Conservation (phyloP, 2,888 invertebrate species). For the Aethes cnicana region DNA sequence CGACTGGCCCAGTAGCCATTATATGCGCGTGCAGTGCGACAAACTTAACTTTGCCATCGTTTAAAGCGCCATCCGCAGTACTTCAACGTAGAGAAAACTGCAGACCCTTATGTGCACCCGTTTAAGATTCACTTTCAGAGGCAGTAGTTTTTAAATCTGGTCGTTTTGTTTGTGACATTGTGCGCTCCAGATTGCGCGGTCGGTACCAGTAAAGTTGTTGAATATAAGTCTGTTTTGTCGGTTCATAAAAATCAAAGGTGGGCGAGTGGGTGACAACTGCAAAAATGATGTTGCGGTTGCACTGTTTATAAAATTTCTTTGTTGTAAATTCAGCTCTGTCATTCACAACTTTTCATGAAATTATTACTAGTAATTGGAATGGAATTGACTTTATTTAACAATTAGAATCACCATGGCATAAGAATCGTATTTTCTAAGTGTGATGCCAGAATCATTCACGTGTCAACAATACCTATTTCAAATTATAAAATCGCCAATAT, state of each 20-base stretch:
- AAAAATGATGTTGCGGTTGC: conserved; percentile 12
- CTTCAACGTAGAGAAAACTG: not conserved
- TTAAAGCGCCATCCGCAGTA: not conserved
- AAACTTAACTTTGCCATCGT: conserved; percentile 19
- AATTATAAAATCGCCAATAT: too few species aligned
- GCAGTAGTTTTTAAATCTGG: not conserved
- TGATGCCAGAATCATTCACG: too few species aligned
- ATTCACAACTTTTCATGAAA: too few species aligned
- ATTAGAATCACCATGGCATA: too few species aligned
- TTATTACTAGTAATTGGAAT: too few species aligned
- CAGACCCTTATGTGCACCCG: not conserved
- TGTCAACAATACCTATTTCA: too few species aligned
- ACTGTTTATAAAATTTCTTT: not conserved
- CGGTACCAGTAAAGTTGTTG: conserved; percentile 13
- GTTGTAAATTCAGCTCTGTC: too few species aligned
- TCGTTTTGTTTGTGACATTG: not conserved
- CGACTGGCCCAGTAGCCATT: conserved; percentile 50
- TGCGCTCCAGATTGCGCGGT: conserved; percentile 3
- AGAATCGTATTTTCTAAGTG: too few species aligned
- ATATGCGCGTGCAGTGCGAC: conserved; percentile 48
- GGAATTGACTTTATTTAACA: too few species aligned
- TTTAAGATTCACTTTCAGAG: not conserved
- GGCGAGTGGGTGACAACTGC: conserved; percentile 22
- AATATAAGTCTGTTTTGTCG: conserved; percentile 36
- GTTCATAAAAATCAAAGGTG: conserved; percentile 39